phyloP scores from a whole-genome alignment of 2,888 invertebrate genomes.

The Lasioglossum leucozonium region DNA sequence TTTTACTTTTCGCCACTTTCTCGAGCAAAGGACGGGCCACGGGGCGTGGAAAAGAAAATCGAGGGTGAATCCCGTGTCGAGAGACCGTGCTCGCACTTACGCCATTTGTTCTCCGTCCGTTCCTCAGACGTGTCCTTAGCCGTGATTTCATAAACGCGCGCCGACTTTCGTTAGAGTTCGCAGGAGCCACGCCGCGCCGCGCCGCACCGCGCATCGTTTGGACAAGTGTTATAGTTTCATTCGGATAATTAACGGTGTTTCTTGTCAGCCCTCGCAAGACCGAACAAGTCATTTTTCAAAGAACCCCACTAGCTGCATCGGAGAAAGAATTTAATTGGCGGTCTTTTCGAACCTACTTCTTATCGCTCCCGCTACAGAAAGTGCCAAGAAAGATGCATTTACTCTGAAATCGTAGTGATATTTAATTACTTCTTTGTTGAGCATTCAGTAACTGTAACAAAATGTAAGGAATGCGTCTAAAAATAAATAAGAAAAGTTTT shows the following conservation, averaged over 20 bases:
- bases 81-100: slow-evolving; percentile 4
- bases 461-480: too few species aligned
- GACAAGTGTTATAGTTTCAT: background rate
- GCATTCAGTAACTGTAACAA: too few species aligned
- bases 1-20: slow-evolving; percentile 8
- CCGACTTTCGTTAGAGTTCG: background rate
- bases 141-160: slow-evolving; percentile 15
- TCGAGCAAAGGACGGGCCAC: background rate
- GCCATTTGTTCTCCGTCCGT: slow-evolving; percentile 8
- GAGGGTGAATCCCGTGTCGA: slow-evolving; percentile 20
- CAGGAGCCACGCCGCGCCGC: background rate
- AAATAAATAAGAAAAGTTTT: too few species aligned
- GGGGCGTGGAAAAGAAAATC: background rate
- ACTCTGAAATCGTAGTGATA: background rate
- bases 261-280: background rate
- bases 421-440: too few species aligned
- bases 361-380: background rate
- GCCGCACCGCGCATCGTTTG: background rate
- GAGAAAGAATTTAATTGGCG: background rate
- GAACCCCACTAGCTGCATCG: background rate
- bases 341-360: background rate
- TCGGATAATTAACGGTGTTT: background rate
- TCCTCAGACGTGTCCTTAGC: slow-evolving; percentile 2
- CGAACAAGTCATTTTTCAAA: background rate
- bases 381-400: background rate